Conservation (phyloP, 2,888 invertebrate genomes). For the Drosophila rubida region DNA sequence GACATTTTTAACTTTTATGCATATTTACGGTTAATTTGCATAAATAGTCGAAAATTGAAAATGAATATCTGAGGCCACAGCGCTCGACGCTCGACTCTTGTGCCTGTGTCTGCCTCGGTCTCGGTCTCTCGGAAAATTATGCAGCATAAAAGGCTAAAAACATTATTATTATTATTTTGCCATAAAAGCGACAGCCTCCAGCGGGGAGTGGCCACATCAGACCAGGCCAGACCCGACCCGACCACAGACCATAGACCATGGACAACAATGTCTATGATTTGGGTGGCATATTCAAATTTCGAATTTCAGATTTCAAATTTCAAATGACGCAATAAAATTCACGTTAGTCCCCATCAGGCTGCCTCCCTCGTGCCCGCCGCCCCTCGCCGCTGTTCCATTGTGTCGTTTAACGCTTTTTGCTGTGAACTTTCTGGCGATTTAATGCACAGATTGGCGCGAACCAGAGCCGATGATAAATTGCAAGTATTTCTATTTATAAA, state of each 20-base stretch:
- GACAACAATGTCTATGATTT: constrained; percentile 46
- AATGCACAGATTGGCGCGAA: constrained; percentile 44
- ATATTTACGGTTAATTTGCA: constrained; percentile 75
- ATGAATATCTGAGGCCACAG: constrained; percentile 56
- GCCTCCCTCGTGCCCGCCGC: background rate
- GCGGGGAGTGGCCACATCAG: constrained; percentile 38
- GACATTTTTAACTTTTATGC: constrained; percentile 78
- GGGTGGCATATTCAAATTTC: constrained; percentile 50
- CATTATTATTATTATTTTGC: constrained; percentile 62
- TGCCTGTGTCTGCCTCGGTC: constrained; percentile 1
- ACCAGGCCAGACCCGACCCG: background rate
- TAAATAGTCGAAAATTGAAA: constrained; percentile 80
- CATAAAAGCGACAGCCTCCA: constrained; percentile 49
- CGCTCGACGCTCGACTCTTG: background rate
- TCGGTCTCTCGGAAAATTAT: constrained; percentile 59
- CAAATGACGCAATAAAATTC: constrained; percentile 73
- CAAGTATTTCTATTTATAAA: constrained; percentile 74
- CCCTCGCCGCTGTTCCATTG: background rate
- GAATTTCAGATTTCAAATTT: constrained; percentile 23
- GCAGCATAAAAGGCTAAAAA: constrained; percentile 58
- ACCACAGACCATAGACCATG: background rate
- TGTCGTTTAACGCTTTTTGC: constrained; percentile 34
- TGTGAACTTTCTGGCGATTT: constrained; percentile 61
- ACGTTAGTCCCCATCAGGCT: constrained; percentile 29
- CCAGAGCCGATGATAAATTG: constrained; percentile 70